Percentiles rank a stretch among this genome's conserved stretches.
Evolutionary conservation across 2,888 invertebrate species (phyloP).

Genomic region (Sphaerophoria taeniata): DNA sequence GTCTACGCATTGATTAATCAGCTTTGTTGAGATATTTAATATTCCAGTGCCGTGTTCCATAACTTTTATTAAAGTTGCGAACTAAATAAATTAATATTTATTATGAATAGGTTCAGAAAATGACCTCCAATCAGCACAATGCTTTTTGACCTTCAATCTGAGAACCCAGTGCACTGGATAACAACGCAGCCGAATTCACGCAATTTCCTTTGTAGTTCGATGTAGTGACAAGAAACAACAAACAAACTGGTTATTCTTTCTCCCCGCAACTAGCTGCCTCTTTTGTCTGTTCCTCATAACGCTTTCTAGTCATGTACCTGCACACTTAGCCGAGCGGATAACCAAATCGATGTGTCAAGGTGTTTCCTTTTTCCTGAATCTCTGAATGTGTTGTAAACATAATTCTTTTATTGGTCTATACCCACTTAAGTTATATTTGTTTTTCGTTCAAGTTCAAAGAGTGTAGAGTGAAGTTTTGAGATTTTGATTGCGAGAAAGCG

Average conservation of each 20-base stretch:
- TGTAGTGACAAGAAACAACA: not conserved
- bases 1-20: too few relatives aligned
- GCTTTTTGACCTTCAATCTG: slow-evolving; percentile 66
- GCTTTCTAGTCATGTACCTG: slow-evolving; percentile 68
- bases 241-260: not conserved
- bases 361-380: slow-evolving; percentile 71
- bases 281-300: slow-evolving; percentile 53
- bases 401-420: not conserved
- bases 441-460: slow-evolving; percentile 61
- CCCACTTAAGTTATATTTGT: slow-evolving; percentile 35
- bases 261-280: not conserved
- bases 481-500: slow-evolving; percentile 52
- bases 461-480: slow-evolving; percentile 20
- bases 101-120: too few relatives aligned
- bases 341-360: slow-evolving; percentile 62
- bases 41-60: too few relatives aligned
- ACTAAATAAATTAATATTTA: too few relatives aligned
- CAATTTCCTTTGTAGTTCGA: slow-evolving; percentile 25
- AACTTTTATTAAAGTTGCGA: too few relatives aligned
- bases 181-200: slow-evolving; percentile 15
- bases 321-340: slow-evolving; percentile 5
- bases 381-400: slow-evolving; percentile 56
- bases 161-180: not conserved
- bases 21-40: too few relatives aligned
- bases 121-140: slow-evolving; percentile 58